Evolutionary conservation across 1,140 invertebrate species (phyloP).

Genomic region (Drosophila orosa): DNA sequence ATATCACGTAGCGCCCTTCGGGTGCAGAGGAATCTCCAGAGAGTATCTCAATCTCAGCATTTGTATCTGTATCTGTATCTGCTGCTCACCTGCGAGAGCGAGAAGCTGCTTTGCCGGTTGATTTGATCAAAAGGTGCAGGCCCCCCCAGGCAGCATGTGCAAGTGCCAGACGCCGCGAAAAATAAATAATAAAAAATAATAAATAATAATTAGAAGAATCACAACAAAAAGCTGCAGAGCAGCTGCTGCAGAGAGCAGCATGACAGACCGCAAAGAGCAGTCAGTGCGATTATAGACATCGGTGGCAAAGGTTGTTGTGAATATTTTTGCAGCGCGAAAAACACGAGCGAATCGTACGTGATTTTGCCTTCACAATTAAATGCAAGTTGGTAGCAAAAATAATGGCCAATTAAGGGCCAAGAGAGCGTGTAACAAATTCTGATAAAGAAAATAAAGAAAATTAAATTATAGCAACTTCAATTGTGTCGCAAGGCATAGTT

Average conservation of each 20-base stretch:
- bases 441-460: background rate
- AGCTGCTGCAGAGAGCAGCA: conserved; percentile 1
- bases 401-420: conserved; percentile 1
- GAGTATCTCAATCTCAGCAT: background rate
- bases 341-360: background rate
- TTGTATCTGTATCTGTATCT: background rate
- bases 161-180: background rate
- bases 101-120: conserved; percentile 13
- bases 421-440: background rate
- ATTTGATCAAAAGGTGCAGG: background rate
- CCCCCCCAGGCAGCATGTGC: conserved; percentile 2
- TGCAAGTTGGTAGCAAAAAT: conserved; percentile 8
- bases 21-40: background rate
- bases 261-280: background rate
- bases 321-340: background rate
- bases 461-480: background rate
- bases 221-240: conserved; percentile 6
- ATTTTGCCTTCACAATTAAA: background rate
- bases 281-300: conserved; percentile 53
- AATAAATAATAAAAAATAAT: conserved; percentile 3
- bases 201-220: conserved; percentile 19
- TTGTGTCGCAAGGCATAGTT: background rate
- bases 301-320: conserved; percentile 48
- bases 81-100: background rate
- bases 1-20: background rate